These are phyloP conservation scores for Leuciscus waleckii DNA, from an alignment of 2,797 vertebrate species.

Conservation along the genomic window DNA sequence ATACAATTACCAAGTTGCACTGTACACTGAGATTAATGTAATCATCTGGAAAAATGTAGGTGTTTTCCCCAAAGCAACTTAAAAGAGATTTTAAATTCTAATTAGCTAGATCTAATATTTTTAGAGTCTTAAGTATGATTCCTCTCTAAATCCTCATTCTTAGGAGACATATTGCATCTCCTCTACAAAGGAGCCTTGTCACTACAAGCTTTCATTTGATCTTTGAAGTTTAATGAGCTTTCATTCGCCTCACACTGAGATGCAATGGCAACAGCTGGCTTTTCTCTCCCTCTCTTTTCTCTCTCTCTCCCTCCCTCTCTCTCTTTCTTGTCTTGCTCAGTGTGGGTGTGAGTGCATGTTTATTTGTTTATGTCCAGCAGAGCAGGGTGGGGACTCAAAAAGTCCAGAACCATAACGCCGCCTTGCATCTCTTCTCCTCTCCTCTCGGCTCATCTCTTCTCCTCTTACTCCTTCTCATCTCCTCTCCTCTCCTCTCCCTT, in stretches of 20 bases:
- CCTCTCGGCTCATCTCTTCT: slow-evolving; percentile 22
- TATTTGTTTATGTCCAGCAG: slow-evolving; percentile 54
- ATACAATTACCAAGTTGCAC: neutral
- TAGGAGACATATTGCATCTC: slow-evolving; percentile 56
- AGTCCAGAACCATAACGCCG: neutral
- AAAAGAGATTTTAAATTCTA: slow-evolving; percentile 26
- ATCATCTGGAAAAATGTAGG: neutral
- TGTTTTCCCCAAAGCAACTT: slow-evolving; percentile 6
- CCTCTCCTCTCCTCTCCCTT: slow-evolving; percentile 51
- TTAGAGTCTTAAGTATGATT: slow-evolving; percentile 33
- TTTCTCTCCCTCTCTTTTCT: slow-evolving; percentile 40
- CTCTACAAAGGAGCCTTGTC: slow-evolving; percentile 58
- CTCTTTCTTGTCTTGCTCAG: slow-evolving; percentile 47
- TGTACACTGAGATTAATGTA: slow-evolving; percentile 2
- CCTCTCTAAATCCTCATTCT: slow-evolving; percentile 44
- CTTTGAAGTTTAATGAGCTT: slow-evolving; percentile 67
- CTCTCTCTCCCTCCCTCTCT: slow-evolving; percentile 21
- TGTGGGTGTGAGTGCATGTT: slow-evolving; percentile 53
- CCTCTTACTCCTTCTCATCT: slow-evolving; percentile 5
- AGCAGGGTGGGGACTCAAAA: slow-evolving; percentile 34
- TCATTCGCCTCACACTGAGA: slow-evolving; percentile 64
- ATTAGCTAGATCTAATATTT: slow-evolving; percentile 2
- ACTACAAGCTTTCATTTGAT: slow-evolving; percentile 61
- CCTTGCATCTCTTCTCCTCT: neutral
- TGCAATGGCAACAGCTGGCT: slow-evolving; percentile 65